Evolutionary conservation across 2,113 vertebrate species (phyloP).

Genomic region (Carollia perspicillata): DNA sequence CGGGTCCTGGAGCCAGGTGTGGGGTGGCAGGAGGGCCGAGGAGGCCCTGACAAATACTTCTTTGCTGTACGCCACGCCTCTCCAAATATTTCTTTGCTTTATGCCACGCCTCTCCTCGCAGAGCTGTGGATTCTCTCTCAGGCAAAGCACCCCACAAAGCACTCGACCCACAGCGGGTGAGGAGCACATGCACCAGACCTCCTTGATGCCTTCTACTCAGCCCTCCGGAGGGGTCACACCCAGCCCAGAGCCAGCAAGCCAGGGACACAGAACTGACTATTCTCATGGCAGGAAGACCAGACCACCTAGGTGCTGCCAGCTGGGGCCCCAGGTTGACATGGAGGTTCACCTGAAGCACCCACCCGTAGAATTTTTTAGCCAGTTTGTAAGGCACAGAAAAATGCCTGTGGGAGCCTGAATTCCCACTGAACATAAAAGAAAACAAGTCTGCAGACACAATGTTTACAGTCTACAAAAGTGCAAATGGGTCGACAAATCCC

Average conservation of each 20-base stretch:
- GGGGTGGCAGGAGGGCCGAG: neutral
- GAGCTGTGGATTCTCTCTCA: neutral
- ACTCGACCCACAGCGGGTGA: neutral
- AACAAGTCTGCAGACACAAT: neutral
- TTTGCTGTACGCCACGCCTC: neutral
- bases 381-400: neutral
- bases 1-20: neutral
- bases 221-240: neutral
- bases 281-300: neutral
- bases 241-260: neutral
- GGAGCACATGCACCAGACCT: neutral
- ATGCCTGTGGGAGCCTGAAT: neutral
- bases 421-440: conserved; percentile 16
- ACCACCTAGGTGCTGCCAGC: neutral
- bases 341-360: neutral
- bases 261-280: neutral
- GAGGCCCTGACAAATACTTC: neutral
- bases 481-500: neutral
- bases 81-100: neutral
- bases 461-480: neutral
- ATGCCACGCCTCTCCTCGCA: neutral
- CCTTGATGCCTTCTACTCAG: neutral
- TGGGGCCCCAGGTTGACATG: neutral
- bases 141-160: neutral
- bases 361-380: neutral